A percentile compares a stretch with the other conserved stretches of the same genome.
Evolutionary conservation across 1,140 invertebrate species (phyloP).

Genomic region (Ceratoteleas bidentatus): DNA sequence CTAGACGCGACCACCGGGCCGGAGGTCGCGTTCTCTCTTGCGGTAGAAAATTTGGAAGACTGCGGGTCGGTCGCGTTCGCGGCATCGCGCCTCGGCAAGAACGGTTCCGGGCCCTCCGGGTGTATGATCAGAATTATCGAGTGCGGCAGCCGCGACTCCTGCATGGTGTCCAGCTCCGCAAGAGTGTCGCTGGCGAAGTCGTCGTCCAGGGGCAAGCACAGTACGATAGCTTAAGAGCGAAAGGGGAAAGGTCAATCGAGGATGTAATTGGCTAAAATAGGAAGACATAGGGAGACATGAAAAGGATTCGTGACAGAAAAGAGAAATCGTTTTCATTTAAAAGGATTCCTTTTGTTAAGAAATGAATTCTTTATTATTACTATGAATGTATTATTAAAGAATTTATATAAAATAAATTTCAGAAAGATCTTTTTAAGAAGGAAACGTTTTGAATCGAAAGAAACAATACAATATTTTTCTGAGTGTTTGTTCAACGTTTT

Average conservation of each 20-base stretch:
- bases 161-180: conserved; percentile 72
- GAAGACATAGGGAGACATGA: no score
- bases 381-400: no score
- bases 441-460: no score
- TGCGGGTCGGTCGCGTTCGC: conserved; percentile 48
- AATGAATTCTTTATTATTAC: no score
- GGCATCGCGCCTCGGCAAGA: conserved; percentile 69
- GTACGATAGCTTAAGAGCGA: conserved; percentile 71
- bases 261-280: background rate
- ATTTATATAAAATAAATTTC: no score
- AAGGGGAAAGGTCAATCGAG: background rate
- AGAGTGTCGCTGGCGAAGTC: conserved; percentile 73
- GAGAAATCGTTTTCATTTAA: no score
- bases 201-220: conserved; percentile 78
- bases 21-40: conserved; percentile 44
- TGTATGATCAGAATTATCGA: conserved; percentile 75
- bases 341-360: no score
- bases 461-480: no score
- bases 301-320: no score
- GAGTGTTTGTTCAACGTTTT: no score
- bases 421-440: no score
- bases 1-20: conserved; percentile 14
- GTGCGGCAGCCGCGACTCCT: conserved; percentile 68
- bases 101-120: conserved; percentile 71
- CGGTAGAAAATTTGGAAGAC: conserved; percentile 72